Evolutionary conservation across 2,888 invertebrate species (phyloP), one percentile per base, ranked within the genome.

Genomic region (Diarsia mendica): DNA sequence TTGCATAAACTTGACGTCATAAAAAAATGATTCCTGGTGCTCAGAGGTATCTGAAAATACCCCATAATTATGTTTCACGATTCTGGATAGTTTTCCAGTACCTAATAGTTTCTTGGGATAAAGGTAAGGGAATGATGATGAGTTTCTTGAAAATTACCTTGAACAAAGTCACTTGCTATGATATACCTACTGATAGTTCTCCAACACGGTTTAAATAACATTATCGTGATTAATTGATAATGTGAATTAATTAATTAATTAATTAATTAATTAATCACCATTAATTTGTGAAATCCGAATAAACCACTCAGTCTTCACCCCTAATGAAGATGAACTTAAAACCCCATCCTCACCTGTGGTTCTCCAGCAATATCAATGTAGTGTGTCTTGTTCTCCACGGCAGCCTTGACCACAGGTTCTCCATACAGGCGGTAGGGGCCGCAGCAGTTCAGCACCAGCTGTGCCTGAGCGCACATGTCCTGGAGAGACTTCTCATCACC

Each of bases 341-440:
- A 55, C 15, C 15, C 8, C 28, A 9, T 44, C 39, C 10, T 23
- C 28, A 98, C 98, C 96, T 98, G 97, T 0, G 99, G 98, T 92
- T 99, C 99, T 10, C 99, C 99, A 90, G 98, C 98, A 55, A 99
- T 98, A 93, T 99, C 99, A 13, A 99, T 97, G 90, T 99, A 98
- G 95, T 98, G 98, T 0, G 99, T 97, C 74, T 97, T 97, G 66
- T 97, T 97, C 74, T 98, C 98, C 39, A 99, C 97, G 85, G 99
- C 99, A 0, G 99, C 99, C 87, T 97, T 97, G 0, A 99, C 98
- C 10, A 99, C 98, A 5, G 98, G 97, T 92, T 99, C 99, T 1
- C 99, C 99, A 93, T 97, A 98, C 90, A 99, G 97, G 23, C 97
- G 96, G 92, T 98, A 98, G 0, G 99, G 99, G 0, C 99, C 99